A percentile compares a stretch with the other conserved stretches of the same genome.
Conservation (phyloP, 1,140 invertebrate species). For the Pararge aegeria region DNA sequence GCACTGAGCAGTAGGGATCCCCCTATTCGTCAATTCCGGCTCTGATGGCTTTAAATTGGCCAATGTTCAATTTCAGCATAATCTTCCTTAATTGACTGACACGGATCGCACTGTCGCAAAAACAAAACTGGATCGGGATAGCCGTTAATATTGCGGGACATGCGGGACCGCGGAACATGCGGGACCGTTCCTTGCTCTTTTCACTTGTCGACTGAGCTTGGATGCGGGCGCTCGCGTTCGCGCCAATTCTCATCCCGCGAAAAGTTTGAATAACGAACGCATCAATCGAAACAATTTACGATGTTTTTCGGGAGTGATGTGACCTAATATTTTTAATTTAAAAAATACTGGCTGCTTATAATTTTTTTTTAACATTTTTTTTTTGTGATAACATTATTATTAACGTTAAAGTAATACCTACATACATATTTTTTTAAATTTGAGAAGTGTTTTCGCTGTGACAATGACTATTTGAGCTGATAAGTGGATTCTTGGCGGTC, state of each 20-base stretch:
- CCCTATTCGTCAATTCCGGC: background rate
- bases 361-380: background rate
- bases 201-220: conserved; percentile 44
- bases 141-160: conserved; percentile 26
- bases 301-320: conserved; percentile 28
- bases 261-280: conserved; percentile 22
- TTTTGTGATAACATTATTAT: background rate
- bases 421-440: conserved; percentile 26
- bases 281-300: conserved; percentile 12
- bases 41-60: conserved; percentile 23
- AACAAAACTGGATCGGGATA: conserved; percentile 32
- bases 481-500: conserved; percentile 36
- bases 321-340: conserved; percentile 24
- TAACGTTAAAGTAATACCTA: too few species aligned
- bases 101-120: conserved; percentile 33
- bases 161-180: conserved; percentile 15
- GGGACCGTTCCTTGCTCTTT: conserved; percentile 39
- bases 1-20: background rate
- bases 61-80: conserved; percentile 31
- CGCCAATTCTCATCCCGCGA: conserved; percentile 18
- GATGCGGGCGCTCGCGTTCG: conserved; percentile 36
- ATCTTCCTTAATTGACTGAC: conserved; percentile 44
- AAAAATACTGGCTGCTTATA: background rate
- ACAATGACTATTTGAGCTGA: conserved; percentile 37
- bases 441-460: conserved; percentile 26